These are phyloP conservation scores for Oophaga sylvatica DNA, from an alignment of 2,797 vertebrate genomes.

Conservation along the genomic window DNA sequence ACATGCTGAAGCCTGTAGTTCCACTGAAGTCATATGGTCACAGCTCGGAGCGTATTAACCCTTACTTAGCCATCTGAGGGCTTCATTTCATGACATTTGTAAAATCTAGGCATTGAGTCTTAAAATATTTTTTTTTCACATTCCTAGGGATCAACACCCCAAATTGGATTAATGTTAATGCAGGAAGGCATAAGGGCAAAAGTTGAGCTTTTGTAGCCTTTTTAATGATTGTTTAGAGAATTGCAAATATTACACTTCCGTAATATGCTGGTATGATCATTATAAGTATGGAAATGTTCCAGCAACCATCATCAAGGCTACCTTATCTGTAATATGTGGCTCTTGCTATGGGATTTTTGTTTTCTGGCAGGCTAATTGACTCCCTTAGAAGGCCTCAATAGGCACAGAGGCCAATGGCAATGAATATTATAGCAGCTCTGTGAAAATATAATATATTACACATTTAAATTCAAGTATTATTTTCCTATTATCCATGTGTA, in stretches of 20 bases:
- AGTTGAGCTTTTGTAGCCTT: neutral
- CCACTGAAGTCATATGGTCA: neutral
- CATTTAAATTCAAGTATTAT: slow-evolving; percentile 2
- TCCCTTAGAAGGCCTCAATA: neutral
- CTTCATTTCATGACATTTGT: neutral
- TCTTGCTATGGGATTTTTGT: slow-evolving; percentile 12
- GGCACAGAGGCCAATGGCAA: neutral
- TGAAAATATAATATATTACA: neutral
- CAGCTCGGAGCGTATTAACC: neutral
- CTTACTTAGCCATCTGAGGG: neutral
- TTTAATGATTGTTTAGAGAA: neutral
- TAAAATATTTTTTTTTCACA: neutral
- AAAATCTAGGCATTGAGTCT: neutral
- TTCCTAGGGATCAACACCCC: neutral
- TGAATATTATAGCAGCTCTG: neutral
- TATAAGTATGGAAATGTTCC: neutral
- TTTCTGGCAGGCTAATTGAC: neutral
- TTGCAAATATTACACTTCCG: neutral
- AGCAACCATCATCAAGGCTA: neutral
- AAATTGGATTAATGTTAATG: neutral
- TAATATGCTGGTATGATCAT: neutral
- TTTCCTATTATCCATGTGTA: neutral
- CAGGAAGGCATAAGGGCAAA: neutral
- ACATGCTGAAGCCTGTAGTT: neutral
- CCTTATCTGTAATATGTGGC: neutral